phyloP scores from a whole-genome alignment of 2,888 invertebrate genomes.

The Ethmia dodecea region DNA sequence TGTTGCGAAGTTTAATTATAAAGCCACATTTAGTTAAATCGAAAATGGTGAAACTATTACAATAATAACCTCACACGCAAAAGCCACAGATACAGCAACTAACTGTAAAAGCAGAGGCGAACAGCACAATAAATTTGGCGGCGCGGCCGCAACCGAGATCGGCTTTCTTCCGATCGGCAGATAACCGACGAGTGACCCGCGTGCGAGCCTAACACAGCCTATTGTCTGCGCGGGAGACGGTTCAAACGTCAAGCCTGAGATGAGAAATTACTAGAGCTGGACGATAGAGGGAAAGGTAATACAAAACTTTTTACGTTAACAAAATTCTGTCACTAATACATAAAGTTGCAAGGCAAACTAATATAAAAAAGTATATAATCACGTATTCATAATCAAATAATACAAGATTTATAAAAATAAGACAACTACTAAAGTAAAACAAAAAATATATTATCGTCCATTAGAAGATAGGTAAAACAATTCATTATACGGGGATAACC shows the following conservation, averaged over 20 bases:
- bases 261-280: conserved; percentile 18
- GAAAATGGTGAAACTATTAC: conserved; percentile 2
- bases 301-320: too few relatives aligned
- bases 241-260: conserved; percentile 31
- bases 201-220: conserved; percentile 49
- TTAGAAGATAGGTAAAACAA: too few relatives aligned
- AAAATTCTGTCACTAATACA: too few relatives aligned
- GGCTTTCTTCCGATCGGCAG: conserved; percentile 60
- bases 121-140: conserved; percentile 57
- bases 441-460: too few relatives aligned
- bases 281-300: conserved; percentile 1
- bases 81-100: conserved; percentile 42
- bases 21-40: too few relatives aligned
- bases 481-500: too few relatives aligned
- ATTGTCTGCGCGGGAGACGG: conserved; percentile 51
- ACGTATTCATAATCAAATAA: too few relatives aligned
- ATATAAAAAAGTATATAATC: too few relatives aligned
- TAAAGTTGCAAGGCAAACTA: too few relatives aligned
- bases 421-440: too few relatives aligned
- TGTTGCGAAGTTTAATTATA: too few relatives aligned
- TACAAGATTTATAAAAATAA: too few relatives aligned
- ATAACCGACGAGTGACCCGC: conserved; percentile 67
- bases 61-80: conserved; percentile 18
- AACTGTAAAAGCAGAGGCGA: conserved; percentile 52
- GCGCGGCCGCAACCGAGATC: conserved; percentile 49